Evolutionary conservation across 1,140 invertebrate species (phyloP).

Genomic region (Lucilia cuprina): DNA sequence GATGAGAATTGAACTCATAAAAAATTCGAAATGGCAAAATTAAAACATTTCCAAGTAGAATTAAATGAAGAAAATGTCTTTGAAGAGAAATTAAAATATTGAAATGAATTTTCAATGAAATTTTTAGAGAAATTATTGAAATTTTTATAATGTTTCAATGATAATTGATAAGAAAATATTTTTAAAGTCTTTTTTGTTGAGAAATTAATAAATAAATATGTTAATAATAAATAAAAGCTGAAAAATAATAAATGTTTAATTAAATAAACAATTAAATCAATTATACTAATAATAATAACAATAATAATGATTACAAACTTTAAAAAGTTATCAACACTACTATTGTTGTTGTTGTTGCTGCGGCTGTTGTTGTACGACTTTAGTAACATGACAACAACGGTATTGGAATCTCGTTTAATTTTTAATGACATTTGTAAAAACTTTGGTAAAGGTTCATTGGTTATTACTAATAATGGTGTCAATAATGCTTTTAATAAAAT

Average conservation of each 20-base stretch:
- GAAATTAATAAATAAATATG: not conserved
- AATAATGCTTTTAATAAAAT: not conserved
- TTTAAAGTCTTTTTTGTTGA: constrained; percentile 18
- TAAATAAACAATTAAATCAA: constrained; percentile 7
- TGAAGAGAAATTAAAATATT: not conserved
- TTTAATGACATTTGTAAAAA: not conserved
- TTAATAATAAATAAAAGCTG: not conserved
- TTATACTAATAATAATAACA: constrained; percentile 29
- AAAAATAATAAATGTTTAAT: not conserved
- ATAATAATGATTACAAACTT: constrained; percentile 27
- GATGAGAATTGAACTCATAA: constrained; percentile 41
- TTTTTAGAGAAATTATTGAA: not conserved
- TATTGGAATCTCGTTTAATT: not conserved
- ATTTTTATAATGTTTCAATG: too few species aligned
- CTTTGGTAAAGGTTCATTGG: constrained; percentile 29
- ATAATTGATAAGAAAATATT: not conserved
- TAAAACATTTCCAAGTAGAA: not conserved
- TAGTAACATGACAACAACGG: not conserved
- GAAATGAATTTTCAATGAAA: not conserved
- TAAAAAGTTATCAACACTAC: not conserved
- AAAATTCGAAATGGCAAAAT: constrained; percentile 24
- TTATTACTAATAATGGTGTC: constrained; percentile 3
- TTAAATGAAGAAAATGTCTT: not conserved
- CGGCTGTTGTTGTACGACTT: not conserved
- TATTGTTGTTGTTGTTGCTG: too few species aligned